These are phyloP conservation scores for Octomys mimax DNA, from an alignment of 2,797 vertebrate genomes.

Conservation along the genomic window DNA sequence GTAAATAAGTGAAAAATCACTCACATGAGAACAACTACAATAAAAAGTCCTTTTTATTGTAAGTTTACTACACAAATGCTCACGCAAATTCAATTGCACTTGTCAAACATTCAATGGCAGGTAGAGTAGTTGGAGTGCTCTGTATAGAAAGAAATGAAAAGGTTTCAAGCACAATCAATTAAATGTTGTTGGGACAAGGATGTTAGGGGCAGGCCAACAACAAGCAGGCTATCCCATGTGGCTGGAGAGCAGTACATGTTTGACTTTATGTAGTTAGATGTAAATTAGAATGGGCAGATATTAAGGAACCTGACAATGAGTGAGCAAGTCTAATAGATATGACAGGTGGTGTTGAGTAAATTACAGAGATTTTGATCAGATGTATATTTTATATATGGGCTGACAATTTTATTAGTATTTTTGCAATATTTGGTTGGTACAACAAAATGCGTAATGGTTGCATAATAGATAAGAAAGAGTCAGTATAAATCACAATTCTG, in stretches of 20 bases:
- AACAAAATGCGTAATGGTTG: neutral
- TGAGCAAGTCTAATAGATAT: neutral
- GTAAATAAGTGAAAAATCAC: neutral
- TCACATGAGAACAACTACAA: neutral
- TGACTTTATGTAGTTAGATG: neutral
- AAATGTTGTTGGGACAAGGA: neutral
- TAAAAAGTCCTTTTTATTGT: neutral
- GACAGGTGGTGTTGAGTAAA: neutral
- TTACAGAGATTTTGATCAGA: neutral
- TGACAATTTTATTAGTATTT: neutral
- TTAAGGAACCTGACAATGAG: neutral
- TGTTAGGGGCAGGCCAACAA: neutral
- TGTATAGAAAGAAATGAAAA: neutral
- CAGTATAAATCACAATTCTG: neutral
- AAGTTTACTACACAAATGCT: neutral
- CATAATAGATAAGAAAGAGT: neutral
- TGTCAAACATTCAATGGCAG: neutral
- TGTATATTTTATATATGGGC: neutral
- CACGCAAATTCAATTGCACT: neutral
- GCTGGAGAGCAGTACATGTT: neutral
- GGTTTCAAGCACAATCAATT: neutral
- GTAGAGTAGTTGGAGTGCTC: neutral
- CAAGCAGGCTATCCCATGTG: neutral
- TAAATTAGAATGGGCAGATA: neutral
- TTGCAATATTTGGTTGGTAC: neutral